phyloP scores from a whole-genome alignment of 1,140 invertebrate species.

The Ceratina calcarata region DNA sequence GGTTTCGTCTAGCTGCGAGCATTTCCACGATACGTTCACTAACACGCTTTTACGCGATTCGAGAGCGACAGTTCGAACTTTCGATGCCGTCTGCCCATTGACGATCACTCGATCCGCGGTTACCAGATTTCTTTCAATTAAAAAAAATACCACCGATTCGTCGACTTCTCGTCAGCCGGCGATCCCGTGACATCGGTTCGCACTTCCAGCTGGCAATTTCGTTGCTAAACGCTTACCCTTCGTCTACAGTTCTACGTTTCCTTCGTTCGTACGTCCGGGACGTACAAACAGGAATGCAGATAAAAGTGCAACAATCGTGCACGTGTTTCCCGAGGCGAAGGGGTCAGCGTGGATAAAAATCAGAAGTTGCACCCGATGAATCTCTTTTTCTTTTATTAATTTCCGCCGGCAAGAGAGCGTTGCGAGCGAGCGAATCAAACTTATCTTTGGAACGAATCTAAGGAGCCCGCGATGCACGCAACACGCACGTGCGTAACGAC shows the following conservation, averaged over 20 bases:
- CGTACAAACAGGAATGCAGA: too few relatives aligned
- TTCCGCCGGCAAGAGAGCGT: not conserved
- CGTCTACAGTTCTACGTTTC: too few relatives aligned
- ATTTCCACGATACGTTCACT: conserved; percentile 52
- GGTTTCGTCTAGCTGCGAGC: conserved; percentile 61
- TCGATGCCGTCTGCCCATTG: conserved; percentile 6
- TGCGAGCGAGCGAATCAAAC: conserved; percentile 9
- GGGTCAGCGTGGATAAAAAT: too few relatives aligned
- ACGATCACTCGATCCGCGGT: not conserved
- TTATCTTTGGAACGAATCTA: conserved; percentile 50
- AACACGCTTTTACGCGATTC: conserved; percentile 38
- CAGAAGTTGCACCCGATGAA: too few relatives aligned
- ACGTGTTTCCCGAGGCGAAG: too few relatives aligned
- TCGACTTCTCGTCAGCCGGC: too few relatives aligned
- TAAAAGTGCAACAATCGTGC: too few relatives aligned
- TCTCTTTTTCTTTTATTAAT: not conserved
- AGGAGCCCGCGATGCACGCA: conserved; percentile 18
- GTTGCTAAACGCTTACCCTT: too few relatives aligned
- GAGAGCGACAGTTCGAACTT: conserved; percentile 33
- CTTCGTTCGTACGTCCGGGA: too few relatives aligned
- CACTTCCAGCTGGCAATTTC: too few relatives aligned
- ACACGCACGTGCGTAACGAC: not conserved
- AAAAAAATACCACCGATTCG: conserved; percentile 2
- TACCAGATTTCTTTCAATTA: not conserved
- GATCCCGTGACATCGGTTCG: too few relatives aligned